phyloP scores from a whole-genome alignment of 2,113 vertebrate species.

The Onychostoma macrolepis region DNA sequence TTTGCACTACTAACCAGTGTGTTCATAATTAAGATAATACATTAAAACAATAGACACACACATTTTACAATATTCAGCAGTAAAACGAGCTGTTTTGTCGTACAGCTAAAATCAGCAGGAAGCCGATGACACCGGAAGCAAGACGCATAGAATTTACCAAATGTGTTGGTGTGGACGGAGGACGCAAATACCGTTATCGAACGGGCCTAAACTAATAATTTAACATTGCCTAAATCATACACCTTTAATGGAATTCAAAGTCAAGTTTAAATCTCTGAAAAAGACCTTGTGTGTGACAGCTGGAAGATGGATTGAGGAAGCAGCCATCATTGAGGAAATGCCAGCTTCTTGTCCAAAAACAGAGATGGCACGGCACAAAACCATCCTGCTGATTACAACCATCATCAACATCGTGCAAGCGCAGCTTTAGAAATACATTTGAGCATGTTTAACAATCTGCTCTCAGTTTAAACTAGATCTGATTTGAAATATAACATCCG shows the following conservation, averaged over 20 bases:
- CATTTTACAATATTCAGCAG: too few species aligned
- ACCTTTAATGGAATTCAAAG: not conserved
- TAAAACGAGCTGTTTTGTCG: too few species aligned
- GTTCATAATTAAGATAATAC: too few species aligned
- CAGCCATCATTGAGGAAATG: not conserved
- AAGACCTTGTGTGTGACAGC: not conserved
- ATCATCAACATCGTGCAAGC: too few species aligned
- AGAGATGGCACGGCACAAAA: not conserved
- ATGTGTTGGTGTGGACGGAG: too few species aligned
- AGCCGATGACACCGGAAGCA: too few species aligned
- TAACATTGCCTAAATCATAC: not conserved
- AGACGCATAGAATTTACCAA: too few species aligned
- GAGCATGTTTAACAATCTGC: not conserved
- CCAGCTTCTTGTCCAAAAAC: not conserved
- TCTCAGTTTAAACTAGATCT: not conserved
- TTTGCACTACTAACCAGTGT: too few species aligned
- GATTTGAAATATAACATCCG: not conserved
- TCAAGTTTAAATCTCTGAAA: not conserved
- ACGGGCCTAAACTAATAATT: not conserved
- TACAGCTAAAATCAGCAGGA: too few species aligned
- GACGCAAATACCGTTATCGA: too few species aligned
- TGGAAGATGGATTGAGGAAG: constrained; percentile 1
- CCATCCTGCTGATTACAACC: too few species aligned
- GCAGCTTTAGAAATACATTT: not conserved
- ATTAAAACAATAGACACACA: too few species aligned